Base-by-base conservation (phyloP, 2,888 invertebrate genomes). In the Baccha elongata region DNA sequence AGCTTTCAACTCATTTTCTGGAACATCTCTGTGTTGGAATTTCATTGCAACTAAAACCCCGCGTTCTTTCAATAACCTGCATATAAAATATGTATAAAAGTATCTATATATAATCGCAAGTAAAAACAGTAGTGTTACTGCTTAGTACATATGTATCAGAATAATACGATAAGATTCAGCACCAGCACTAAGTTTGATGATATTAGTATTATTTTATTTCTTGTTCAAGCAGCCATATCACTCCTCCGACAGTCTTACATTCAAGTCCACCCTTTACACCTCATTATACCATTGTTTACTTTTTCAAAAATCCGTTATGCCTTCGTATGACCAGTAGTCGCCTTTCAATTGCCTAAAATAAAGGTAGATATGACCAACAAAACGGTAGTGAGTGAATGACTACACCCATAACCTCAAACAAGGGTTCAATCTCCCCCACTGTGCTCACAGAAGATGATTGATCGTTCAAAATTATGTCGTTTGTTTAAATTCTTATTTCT, bases 391-490 rank as follows among this genome's bases (percentile, higher is more conserved):
- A 53, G 3, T 1, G 5, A 8, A 15, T 40, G 37, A 13, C 26
- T 44, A 44, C 29, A 19, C 26, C 50, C 50, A 37, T 53, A 68
- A 69, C 64, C 67, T 46, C 60, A 19, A 37, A 67, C 26, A 62
- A 69, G 53, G 40, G 68, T 35, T 37, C 37, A 2, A 10, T 8
- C 40, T 11, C 64, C 42, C 72, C 68, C 65, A 44, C 76, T 55
- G 67, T 50, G 68, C 42, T 44, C 53, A 17, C 35, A 13, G 2
- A 55, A 50, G n/a, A 83, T 76, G 83, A 83, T 83, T 76, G 83
- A 83, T 83, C 15, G 55, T 8, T n/a, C 23, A 46, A 71, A 72
- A 81, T 75, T 83, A 64, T 72, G 60, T 83, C 83, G 37, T 83
- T 76, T 75, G 58, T 81, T 67, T 26, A 15, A 37, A 67, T 52